Evolutionary conservation across 2,797 vertebrate species (phyloP).

Genomic region (Loriculus beryllinus): DNA sequence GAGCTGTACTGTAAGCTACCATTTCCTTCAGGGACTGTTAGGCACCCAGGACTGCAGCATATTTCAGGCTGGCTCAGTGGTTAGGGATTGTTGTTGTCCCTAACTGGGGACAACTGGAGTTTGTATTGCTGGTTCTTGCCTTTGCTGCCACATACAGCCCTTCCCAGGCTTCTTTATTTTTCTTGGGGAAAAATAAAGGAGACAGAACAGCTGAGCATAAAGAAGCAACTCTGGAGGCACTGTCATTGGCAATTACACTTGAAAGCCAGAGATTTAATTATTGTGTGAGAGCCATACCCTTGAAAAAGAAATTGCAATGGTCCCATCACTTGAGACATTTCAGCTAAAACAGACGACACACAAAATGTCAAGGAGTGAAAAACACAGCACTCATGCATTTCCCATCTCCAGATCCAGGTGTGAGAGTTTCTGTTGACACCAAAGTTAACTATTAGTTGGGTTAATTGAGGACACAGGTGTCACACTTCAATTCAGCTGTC

Average conservation of each 20-base stretch:
- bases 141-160: background rate
- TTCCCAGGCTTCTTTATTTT: background rate
- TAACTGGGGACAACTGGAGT: background rate
- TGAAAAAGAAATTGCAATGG: constrained; percentile 9
- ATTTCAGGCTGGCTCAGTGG: background rate
- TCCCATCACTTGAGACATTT: background rate
- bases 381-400: background rate
- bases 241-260: background rate
- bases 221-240: background rate
- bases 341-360: background rate
- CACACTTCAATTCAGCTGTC: background rate
- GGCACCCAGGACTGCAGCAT: fast-evolving
- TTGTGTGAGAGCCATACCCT: background rate
- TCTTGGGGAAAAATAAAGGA: too few species aligned
- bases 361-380: background rate
- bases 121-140: background rate
- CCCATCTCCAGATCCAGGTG: background rate
- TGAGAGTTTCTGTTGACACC: background rate
- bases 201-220: background rate
- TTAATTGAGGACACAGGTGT: constrained; percentile 31
- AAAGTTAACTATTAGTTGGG: background rate
- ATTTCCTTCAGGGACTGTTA: background rate
- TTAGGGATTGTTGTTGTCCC: background rate
- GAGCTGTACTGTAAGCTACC: background rate
- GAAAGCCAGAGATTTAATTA: constrained; percentile 47